These are phyloP conservation scores for Zaprionus tsacasi DNA, from an alignment of 1,140 invertebrate genomes.

Conservation along the genomic window DNA sequence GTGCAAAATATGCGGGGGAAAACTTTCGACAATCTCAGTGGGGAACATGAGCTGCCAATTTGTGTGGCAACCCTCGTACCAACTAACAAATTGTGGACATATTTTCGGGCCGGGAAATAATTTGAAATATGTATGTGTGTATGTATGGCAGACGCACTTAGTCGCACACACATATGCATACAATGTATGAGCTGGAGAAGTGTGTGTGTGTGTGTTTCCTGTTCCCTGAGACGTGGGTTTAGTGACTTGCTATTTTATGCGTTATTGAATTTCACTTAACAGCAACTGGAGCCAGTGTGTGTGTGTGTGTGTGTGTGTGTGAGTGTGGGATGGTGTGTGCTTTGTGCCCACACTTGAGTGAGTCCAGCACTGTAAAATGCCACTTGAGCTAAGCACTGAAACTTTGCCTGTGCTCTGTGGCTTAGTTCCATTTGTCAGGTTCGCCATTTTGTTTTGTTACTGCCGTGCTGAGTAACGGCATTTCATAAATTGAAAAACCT, in stretches of 20 bases:
- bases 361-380: conserved; percentile 39
- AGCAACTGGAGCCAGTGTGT: conserved; percentile 42
- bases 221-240: conserved; percentile 17
- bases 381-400: conserved; percentile 50
- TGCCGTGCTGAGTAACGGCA: background rate
- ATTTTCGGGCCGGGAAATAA: conserved; percentile 40
- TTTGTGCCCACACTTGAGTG: conserved; percentile 36
- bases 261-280: conserved; percentile 82
- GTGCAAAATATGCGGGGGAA: background rate
- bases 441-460: background rate
- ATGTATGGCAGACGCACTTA: conserved; percentile 6
- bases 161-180: conserved; percentile 1
- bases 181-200: conserved; percentile 25
- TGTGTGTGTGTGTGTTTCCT: background rate
- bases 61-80: conserved; percentile 5
- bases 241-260: conserved; percentile 73
- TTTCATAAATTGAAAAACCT: background rate
- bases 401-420: conserved; percentile 29
- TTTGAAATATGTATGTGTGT: conserved; percentile 52
- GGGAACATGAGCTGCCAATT: conserved; percentile 10
- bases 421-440: conserved; percentile 25
- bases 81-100: conserved; percentile 15
- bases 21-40: conserved; percentile 6
- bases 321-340: conserved; percentile 18
- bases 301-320: conserved; percentile 23